These are phyloP conservation scores for Fringilla coelebs DNA, from an alignment of 2,797 vertebrate species.

Conservation along the genomic window DNA sequence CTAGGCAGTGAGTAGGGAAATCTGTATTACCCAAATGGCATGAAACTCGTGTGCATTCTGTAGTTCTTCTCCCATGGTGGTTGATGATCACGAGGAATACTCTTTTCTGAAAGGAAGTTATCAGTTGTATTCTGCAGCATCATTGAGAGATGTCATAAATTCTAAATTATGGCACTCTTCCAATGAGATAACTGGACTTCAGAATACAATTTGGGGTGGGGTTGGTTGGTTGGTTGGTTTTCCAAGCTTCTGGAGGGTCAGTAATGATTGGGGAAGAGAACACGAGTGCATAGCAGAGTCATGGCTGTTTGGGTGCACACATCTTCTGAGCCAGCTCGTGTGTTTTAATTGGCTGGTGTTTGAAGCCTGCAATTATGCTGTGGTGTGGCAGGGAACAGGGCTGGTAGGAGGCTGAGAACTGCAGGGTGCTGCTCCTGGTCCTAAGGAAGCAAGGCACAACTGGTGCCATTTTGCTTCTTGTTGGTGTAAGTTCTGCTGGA, in stretches of 20 bases:
- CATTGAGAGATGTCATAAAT: not conserved
- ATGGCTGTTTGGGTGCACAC: not conserved
- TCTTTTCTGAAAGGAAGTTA: not conserved
- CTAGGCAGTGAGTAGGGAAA: constrained; percentile 7
- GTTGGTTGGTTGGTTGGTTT: not conserved
- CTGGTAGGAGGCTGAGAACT: constrained; percentile 1
- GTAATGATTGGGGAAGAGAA: constrained; percentile 16
- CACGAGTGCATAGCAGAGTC: not conserved
- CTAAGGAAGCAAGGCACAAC: not conserved
- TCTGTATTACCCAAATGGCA: not conserved
- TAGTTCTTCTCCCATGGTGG: constrained; percentile 18
- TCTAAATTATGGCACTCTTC: not conserved
- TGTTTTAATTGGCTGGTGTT: constrained; percentile 31
- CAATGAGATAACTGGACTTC: not conserved
- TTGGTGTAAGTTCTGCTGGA: not conserved
- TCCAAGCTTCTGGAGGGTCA: not conserved
- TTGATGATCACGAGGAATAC: constrained; percentile 26
- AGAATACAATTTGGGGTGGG: not conserved
- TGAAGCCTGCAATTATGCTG: constrained; percentile 25
- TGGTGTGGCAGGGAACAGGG: not conserved
- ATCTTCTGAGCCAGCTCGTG: not conserved
- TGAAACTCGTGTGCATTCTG: not conserved
- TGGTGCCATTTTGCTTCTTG: not conserved
- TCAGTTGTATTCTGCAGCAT: not conserved
- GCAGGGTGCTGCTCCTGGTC: constrained; percentile 2